Evolutionary conservation across 2,113 vertebrate genomes (phyloP), one percentile per base, ranked within the genome.

Genomic region (Xenopus laevis): DNA sequence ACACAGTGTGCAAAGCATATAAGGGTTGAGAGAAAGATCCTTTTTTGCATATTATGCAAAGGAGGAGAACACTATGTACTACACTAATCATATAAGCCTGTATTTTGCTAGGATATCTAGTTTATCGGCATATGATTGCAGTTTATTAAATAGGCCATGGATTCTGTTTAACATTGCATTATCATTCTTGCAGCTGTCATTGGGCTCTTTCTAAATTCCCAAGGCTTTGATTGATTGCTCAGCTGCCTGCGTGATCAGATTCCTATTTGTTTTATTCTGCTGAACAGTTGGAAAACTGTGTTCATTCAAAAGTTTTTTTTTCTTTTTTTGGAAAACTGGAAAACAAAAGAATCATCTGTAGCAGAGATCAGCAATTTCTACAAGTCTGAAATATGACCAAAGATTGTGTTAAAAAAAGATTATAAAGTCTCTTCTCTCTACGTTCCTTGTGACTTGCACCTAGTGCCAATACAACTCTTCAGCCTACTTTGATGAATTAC

Each of bases 221-320:
- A 7, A 16, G 20, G 45, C 20, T 30, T 12, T 75, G 65, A 74
- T 74, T 55, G 72, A 75, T 75, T 68, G 45, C 55, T 59, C 33
- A 27, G 40, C 64, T 50, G 64, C 64, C 53, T 62, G 47, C 45
- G 61, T 61, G 57, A 68, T 75, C 55, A 50, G 21, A 60, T 68
- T 75, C 44, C 45, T 40, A 62, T 75, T 50, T 75, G 65, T 75
- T 75, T 68, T 61, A 75, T 75, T 75, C 53, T 75, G 72, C 72
- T 68, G 65, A 75, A 68, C 61, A 61, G 55, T 55, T 62, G 62
- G 23, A 21, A 68, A 67, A 58, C 62, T 15, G 8, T 23, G 27
- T 13, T 73, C 65, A 15, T 58, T 55, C 64, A 60, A 64, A 72
- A 67, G 53, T 47, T 59, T 64, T 74, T 47, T 16, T 50, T 7